These are phyloP conservation scores for Thryonomys swinderianus DNA, from an alignment of 2,113 vertebrate species.

Conservation along the genomic window DNA sequence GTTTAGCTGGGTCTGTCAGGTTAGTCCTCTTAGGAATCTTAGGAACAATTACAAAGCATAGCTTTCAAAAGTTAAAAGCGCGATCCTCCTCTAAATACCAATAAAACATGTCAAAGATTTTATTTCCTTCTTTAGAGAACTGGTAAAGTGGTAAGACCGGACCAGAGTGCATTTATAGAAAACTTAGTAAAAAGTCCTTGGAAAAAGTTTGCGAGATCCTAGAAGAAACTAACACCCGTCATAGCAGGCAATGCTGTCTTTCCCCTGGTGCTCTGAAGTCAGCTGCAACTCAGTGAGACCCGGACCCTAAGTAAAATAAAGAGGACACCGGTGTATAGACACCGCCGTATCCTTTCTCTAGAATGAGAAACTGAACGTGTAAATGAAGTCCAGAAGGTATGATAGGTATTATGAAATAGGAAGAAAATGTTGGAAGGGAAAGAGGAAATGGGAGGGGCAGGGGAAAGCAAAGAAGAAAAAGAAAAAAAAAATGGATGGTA, in stretches of 20 bases:
- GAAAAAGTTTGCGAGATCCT: not conserved
- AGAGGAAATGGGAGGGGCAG: too few relatives aligned
- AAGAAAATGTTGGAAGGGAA: too few relatives aligned
- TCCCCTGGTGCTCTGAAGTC: not conserved
- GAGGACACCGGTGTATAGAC: too few relatives aligned
- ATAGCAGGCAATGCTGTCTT: not conserved
- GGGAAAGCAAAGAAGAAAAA: too few relatives aligned
- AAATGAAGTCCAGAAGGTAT: too few relatives aligned
- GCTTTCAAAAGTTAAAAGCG: conserved; percentile 27
- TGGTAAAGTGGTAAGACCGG: not conserved
- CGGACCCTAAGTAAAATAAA: too few relatives aligned
- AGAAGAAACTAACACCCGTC: not conserved
- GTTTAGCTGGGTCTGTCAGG: not conserved
- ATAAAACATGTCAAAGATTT: not conserved
- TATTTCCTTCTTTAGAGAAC: not conserved
- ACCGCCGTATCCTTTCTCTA: too few relatives aligned
- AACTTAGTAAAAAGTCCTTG: not conserved
- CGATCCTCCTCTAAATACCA: not conserved
- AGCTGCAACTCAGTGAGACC: not conserved
- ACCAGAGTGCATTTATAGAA: not conserved
- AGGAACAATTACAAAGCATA: not conserved
- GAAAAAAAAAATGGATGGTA: too few relatives aligned
- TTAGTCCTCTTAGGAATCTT: not conserved
- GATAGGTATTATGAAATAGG: too few relatives aligned
- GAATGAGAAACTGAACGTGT: too few relatives aligned